Conservation (phyloP, 1,140 invertebrate genomes). For the Macrobrachium nipponense region DNA sequence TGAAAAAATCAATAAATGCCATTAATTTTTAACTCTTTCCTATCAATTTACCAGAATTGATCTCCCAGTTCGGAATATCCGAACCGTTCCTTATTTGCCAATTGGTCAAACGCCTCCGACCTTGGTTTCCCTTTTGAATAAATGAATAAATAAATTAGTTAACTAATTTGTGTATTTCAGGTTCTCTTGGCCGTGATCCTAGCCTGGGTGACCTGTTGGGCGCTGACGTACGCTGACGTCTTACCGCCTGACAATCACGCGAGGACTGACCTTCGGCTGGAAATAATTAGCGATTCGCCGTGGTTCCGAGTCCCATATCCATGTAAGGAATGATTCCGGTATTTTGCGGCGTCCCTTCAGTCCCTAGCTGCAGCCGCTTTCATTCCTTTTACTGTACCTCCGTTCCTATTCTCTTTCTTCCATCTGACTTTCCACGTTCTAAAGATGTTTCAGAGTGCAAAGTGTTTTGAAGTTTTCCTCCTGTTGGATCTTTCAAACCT, state of each 20-base stretch:
- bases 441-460: too few species aligned
- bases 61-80: too few species aligned
- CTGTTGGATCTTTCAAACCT: too few species aligned
- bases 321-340: conserved; percentile 11
- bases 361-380: neutral
- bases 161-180: conserved; percentile 68
- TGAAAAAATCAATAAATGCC: too few species aligned
- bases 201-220: conserved; percentile 82
- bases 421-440: too few species aligned
- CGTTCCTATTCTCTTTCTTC: too few species aligned
- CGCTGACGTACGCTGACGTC: conserved; percentile 78
- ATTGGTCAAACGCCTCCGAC: neutral
- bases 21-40: too few species aligned
- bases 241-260: conserved; percentile 79
- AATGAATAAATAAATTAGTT: too few species aligned
- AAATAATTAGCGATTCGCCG: conserved; percentile 45
- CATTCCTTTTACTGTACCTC: neutral
- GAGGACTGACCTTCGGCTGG: conserved; percentile 81
- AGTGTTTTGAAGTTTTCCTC: too few species aligned
- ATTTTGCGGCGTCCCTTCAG: neutral
- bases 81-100: neutral
- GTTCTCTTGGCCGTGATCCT: conserved; percentile 83
- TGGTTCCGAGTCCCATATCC: conserved; percentile 61
- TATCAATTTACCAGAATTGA: too few species aligned
- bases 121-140: too few species aligned